Conservation (phyloP, 2,797 vertebrate genomes). For the Peromyscus attwateri region DNA sequence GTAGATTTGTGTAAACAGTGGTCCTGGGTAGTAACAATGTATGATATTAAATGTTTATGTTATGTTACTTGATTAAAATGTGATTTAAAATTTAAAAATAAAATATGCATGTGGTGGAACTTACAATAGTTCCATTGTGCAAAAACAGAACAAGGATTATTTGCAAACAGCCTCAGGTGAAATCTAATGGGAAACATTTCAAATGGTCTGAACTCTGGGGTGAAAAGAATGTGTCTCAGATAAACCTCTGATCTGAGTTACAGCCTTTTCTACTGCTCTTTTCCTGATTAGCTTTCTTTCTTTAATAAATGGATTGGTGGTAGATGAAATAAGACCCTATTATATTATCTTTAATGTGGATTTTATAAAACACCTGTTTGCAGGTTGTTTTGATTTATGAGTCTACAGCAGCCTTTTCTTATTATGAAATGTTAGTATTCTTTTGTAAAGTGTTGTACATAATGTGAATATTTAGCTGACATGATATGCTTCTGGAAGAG, state of each 20-base stretch:
- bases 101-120: conserved; percentile 85
- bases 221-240: conserved; percentile 87
- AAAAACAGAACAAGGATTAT: conserved; percentile 85
- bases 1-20: conserved; percentile 64
- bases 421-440: conserved; percentile 83
- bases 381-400: conserved; percentile 87
- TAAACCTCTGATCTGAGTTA: conserved; percentile 90
- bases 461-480: conserved; percentile 73
- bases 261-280: conserved; percentile 84
- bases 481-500: conserved; percentile 65
- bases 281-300: conserved; percentile 87
- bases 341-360: conserved; percentile 88
- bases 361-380: conserved; percentile 88
- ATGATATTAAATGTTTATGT: conserved; percentile 79
- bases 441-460: conserved; percentile 80
- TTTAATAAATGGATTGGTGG: conserved; percentile 85
- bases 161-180: conserved; percentile 89
- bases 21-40: conserved; percentile 52
- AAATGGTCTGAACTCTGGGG: conserved; percentile 86
- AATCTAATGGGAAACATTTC: conserved; percentile 89
- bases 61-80: conserved; percentile 81
- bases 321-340: conserved; percentile 85
- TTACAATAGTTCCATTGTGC: conserved; percentile 88
- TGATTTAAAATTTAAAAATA: conserved; percentile 83
- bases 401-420: conserved; percentile 85